These are phyloP conservation scores for Gila orcuttii DNA, from an alignment of 2,113 vertebrate genomes.

Conservation along the genomic window DNA sequence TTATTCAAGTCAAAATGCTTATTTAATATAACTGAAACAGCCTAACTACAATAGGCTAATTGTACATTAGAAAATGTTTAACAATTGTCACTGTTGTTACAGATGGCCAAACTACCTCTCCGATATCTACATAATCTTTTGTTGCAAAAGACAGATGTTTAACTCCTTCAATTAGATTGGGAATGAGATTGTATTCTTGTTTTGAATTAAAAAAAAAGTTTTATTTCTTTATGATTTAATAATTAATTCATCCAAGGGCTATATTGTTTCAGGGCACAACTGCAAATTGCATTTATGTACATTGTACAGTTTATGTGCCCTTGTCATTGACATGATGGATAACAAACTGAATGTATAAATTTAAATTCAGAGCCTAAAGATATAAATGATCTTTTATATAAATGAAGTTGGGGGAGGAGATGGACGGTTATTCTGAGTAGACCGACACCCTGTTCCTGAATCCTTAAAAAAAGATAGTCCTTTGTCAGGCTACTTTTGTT, in stretches of 20 bases:
- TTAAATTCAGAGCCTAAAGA: background rate
- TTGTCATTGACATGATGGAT: background rate
- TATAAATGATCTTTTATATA: background rate
- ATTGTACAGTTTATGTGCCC: background rate
- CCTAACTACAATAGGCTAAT: background rate
- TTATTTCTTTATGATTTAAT: background rate
- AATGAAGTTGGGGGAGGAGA: slow-evolving; percentile 36
- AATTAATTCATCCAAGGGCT: background rate
- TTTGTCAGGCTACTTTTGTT: slow-evolving; percentile 51
- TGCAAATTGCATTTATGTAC: background rate
- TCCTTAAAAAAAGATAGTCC: slow-evolving; percentile 19
- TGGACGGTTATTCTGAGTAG: slow-evolving; percentile 41
- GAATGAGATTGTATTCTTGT: background rate
- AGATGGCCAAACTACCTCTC: background rate
- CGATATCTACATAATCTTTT: background rate
- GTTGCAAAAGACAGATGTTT: background rate
- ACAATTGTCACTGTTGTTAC: background rate
- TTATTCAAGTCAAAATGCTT: background rate
- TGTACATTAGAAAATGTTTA: background rate
- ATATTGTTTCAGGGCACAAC: background rate
- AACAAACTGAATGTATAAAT: slow-evolving; percentile 50
- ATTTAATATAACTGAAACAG: background rate
- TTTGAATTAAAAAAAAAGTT: background rate
- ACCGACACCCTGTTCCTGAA: slow-evolving; percentile 46
- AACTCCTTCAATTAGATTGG: background rate